Percentiles rank a stretch among this genome's conserved stretches.
Evolutionary conservation across 2,113 vertebrate genomes (phyloP).

Genomic region (Pelmatolapia mariae): DNA sequence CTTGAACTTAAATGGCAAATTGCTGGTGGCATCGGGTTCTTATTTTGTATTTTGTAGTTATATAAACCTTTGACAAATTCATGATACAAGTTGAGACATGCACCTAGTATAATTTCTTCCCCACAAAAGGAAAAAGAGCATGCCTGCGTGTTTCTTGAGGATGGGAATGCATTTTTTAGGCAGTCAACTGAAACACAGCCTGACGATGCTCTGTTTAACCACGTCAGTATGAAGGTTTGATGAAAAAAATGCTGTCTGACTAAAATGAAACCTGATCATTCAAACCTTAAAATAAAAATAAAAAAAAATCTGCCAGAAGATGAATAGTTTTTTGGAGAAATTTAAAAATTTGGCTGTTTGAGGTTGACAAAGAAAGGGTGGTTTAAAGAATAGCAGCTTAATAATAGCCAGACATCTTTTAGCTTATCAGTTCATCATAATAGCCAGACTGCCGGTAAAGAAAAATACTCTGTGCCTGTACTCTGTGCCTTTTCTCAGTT

Average conservation of each 20-base stretch:
- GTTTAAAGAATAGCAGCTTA: not conserved
- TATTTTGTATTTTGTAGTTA: not conserved
- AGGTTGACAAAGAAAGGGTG: not conserved
- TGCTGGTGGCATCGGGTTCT: not conserved
- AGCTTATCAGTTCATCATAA: not conserved
- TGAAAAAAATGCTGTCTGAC: not conserved
- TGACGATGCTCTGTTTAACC: not conserved
- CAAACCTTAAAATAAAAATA: not conserved
- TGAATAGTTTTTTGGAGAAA: not conserved
- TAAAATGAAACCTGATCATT: not conserved
- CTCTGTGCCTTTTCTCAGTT: not conserved
- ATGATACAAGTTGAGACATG: not conserved
- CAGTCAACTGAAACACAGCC: not conserved
- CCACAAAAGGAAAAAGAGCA: not conserved
- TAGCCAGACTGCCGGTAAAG: fast-evolving
- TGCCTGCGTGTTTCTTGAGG: not conserved
- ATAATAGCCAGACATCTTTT: not conserved
- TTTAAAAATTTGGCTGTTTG: not conserved
- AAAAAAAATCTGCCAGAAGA: not conserved
- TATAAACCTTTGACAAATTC: not conserved
- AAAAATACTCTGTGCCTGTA: not conserved
- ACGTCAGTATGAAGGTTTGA: not conserved
- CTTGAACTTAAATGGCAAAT: not conserved
- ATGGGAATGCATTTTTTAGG: not conserved
- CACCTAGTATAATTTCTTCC: not conserved